Conservation (phyloP, 2,888 invertebrate genomes). For the Morpho helenor region DNA sequence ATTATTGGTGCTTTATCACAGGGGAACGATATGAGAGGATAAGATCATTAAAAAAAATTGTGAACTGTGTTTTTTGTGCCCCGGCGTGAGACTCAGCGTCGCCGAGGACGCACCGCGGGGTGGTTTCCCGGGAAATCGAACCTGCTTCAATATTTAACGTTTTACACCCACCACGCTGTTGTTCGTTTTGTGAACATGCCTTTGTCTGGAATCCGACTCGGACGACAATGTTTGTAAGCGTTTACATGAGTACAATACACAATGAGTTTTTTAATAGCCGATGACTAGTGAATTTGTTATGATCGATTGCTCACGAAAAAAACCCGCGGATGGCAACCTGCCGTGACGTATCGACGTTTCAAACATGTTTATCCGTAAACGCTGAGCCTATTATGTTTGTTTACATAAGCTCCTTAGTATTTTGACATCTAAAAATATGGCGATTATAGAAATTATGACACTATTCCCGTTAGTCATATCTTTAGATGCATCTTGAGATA, state of each 20-base stretch:
- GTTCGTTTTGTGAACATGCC: slow-evolving; percentile 58
- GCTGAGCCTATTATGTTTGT: slow-evolving; percentile 7
- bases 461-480: slow-evolving; percentile 46
- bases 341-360: slow-evolving; percentile 33
- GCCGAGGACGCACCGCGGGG: slow-evolving; percentile 72
- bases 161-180: slow-evolving; percentile 65
- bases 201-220: slow-evolving; percentile 67
- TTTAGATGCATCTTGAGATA: slow-evolving; percentile 47
- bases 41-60: slow-evolving; percentile 53
- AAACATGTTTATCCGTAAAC: slow-evolving; percentile 30
- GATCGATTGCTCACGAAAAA: slow-evolving; percentile 62
- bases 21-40: slow-evolving; percentile 66
- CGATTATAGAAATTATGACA: slow-evolving; percentile 51
- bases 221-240: slow-evolving; percentile 74
- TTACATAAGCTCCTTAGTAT: slow-evolving; percentile 12
- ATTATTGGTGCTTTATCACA: slow-evolving; percentile 77
- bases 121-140: slow-evolving; percentile 70
- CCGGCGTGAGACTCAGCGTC: slow-evolving; percentile 70
- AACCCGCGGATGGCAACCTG: slow-evolving; percentile 52
- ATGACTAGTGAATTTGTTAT: slow-evolving; percentile 78
- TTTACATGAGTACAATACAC: slow-evolving; percentile 66
- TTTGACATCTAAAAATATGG: slow-evolving; percentile 31
- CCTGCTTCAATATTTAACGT: slow-evolving; percentile 72
- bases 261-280: slow-evolving; percentile 70
- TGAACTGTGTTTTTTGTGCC: slow-evolving; percentile 64